Evolutionary conservation across 2,888 invertebrate genomes (phyloP), one percentile per base, ranked within the genome.

Genomic region (Trilocha varians): DNA sequence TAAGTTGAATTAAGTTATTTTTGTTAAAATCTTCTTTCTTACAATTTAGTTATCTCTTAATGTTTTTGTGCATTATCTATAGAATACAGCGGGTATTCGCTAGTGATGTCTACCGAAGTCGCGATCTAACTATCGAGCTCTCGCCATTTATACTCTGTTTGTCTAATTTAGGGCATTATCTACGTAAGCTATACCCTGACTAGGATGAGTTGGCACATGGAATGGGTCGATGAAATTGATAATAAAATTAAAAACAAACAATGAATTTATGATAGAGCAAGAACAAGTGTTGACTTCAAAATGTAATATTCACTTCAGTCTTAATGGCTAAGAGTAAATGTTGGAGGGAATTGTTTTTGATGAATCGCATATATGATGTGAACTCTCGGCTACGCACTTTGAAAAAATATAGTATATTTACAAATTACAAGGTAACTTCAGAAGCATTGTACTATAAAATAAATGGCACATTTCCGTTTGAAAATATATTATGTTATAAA

Each of bases 231-330:
- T 70, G 66, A 70, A 64, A 64, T 55, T 55, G 46, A 42, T 42
- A 48, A 52, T 47, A 53, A 46, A 46, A 52, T 48, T 56, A 50
- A 43, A 43, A 46, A 46, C 55, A 34, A 46, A 47, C 34, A 53
- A 45, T 44, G 43, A 45, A 41, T 14, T 51, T 53, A 57, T 43
- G 55, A 44, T 51, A 59, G 59, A 62, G 47, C 46, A 61, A 59
- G 45, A 55, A 59, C 49, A 45, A 55, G 54, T 53, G 59, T 50
- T 61, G 57, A 70, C 59, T 71, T 72, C 67, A 62, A 59, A 64
- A 59, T 68, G 65, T 70, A 76, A 68, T 67, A 64, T 74, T 82
- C 79, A 83, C 82, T 83, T 82, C 79, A 83, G 83, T 83, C 84
- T 83, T 84, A 82, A 70, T 63, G 65, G 73, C 80, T 82, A 84